A percentile compares a stretch with the other conserved stretches of the same genome.
Evolutionary conservation across 2,888 invertebrate genomes (phyloP).

Genomic region (Drosophila kambysellisi): DNA sequence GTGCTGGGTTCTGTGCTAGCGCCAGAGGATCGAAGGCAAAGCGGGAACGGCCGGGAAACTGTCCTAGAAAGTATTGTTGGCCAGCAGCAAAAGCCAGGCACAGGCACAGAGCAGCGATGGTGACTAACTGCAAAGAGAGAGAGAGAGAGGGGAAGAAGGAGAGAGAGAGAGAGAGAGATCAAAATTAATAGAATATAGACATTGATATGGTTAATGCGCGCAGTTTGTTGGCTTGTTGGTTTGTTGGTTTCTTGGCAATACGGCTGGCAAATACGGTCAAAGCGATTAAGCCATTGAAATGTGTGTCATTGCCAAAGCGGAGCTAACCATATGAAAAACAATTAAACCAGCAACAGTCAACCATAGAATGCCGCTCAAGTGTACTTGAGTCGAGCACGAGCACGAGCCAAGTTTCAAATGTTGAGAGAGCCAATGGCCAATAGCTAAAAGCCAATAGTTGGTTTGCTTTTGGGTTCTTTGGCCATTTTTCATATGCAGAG

Average conservation of each 20-base stretch:
- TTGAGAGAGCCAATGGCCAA: slow-evolving; percentile 3
- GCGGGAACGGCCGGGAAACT: slow-evolving; percentile 69
- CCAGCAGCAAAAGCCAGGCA: slow-evolving; percentile 82
- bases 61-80: slow-evolving; percentile 82
- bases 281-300: slow-evolving; percentile 73
- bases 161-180: neutral
- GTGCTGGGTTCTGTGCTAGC: slow-evolving; percentile 67
- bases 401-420: slow-evolving; percentile 34
- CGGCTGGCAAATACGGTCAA: slow-evolving; percentile 52
- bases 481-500: slow-evolving; percentile 52
- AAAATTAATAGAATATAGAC: slow-evolving; percentile 11
- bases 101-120: slow-evolving; percentile 81
- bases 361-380: slow-evolving; percentile 61
- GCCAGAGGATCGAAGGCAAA: slow-evolving; percentile 77
- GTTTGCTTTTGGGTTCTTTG: slow-evolving; percentile 32
- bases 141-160: neutral
- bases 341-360: slow-evolving; percentile 57
- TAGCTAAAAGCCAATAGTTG: slow-evolving; percentile 1
- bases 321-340: slow-evolving; percentile 53
- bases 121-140: slow-evolving; percentile 78
- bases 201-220: slow-evolving; percentile 32
- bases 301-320: slow-evolving; percentile 78
- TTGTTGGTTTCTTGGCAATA: slow-evolving; percentile 14
- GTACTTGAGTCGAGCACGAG: slow-evolving; percentile 57
- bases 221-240: slow-evolving; percentile 4